A percentile compares a stretch with the other conserved stretches of the same genome.
Evolutionary conservation across 2,888 invertebrate genomes (phyloP).

Genomic region (Zaprionus lineosus): DNA sequence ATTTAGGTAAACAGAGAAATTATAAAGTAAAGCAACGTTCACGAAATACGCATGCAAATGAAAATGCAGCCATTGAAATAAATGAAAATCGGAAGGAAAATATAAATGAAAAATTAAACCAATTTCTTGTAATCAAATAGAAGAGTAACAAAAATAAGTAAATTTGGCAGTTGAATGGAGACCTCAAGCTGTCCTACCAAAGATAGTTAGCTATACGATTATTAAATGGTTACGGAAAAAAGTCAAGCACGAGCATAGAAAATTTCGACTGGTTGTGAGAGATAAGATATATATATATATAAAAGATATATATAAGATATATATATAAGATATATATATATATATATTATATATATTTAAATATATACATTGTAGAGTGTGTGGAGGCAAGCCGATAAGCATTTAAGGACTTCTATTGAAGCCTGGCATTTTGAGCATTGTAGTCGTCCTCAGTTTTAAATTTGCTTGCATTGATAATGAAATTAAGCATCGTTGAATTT

Average conservation of each 20-base stretch:
- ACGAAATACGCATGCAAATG: slow-evolving; percentile 62
- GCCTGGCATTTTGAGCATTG: slow-evolving; percentile 35
- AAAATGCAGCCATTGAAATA: slow-evolving; percentile 59
- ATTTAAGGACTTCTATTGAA: slow-evolving; percentile 35
- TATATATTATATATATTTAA: not conserved
- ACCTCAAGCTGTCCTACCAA: slow-evolving; percentile 55
- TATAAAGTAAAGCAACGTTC: slow-evolving; percentile 44
- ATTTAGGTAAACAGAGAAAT: slow-evolving; percentile 11
- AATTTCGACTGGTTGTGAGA: slow-evolving; percentile 42
- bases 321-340: not conserved
- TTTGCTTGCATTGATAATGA: slow-evolving; percentile 54
- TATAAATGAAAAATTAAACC: not conserved
- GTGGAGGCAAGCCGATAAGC: slow-evolving; percentile 20
- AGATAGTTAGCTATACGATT: not conserved
- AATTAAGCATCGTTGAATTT: slow-evolving; percentile 46
- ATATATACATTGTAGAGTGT: slow-evolving; percentile 22
- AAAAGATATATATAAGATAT: not conserved
- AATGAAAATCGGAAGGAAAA: slow-evolving; percentile 17
- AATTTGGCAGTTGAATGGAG: slow-evolving; percentile 32
- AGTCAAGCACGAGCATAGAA: slow-evolving; percentile 35
- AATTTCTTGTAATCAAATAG: not conserved
- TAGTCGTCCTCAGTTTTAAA: slow-evolving; percentile 40
- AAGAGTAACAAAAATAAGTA: not conserved
- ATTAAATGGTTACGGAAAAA: not conserved
- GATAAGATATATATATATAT: not conserved